A percentile compares a stretch with the other conserved stretches of the same genome.
Evolutionary conservation across 2,888 invertebrate genomes (phyloP).

Genomic region (Endotricha flammealis): DNA sequence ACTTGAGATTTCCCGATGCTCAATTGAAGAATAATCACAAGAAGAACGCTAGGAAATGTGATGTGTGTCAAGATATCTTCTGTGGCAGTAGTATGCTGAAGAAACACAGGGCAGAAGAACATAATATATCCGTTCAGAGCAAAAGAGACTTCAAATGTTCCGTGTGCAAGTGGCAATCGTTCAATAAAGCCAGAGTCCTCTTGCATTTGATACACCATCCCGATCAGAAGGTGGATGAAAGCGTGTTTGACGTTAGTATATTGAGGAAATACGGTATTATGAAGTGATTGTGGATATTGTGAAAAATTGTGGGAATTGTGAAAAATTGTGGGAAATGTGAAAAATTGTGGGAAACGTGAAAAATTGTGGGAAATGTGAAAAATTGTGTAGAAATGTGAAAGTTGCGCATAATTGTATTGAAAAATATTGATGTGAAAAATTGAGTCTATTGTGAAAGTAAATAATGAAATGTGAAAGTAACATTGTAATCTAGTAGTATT

Average conservation of each 20-base stretch:
- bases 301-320: no score
- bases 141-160: conserved; percentile 36
- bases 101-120: not conserved
- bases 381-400: no score
- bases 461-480: no score
- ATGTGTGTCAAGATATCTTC: not conserved
- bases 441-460: no score
- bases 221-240: conserved; percentile 36
- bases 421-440: no score
- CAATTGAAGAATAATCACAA: conserved; percentile 10
- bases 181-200: conserved; percentile 35
- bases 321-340: no score
- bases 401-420: no score
- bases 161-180: conserved; percentile 42
- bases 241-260: conserved; percentile 35
- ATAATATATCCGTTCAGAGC: not conserved
- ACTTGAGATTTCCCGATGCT: conserved; percentile 6
- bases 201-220: conserved; percentile 66
- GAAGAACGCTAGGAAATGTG: conserved; percentile 19
- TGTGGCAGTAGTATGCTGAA: not conserved
- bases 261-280: conserved; percentile 28
- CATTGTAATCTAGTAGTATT: no score
- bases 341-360: no score
- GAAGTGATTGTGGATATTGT: not conserved
- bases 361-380: no score